A percentile compares a stretch with the other conserved stretches of the same genome.
Conservation (phyloP, 2,113 vertebrate genomes). For the Saguinus midas region DNA sequence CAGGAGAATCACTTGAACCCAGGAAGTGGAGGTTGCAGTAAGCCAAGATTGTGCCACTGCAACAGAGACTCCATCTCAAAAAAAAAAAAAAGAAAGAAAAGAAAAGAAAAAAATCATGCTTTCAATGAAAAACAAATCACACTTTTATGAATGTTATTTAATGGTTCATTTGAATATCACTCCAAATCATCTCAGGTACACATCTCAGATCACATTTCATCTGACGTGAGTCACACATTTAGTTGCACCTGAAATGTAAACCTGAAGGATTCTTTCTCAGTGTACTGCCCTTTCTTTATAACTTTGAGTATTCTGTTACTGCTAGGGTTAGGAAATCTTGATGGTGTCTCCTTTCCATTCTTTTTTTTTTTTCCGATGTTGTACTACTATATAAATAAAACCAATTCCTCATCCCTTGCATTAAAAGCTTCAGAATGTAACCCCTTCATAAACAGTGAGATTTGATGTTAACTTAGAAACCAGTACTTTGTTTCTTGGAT, state of each 20-base stretch:
- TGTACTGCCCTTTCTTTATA: background rate
- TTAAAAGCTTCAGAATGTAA: slow-evolving; percentile 9
- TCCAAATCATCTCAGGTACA: background rate
- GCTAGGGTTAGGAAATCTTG: background rate
- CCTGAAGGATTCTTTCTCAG: slow-evolving; percentile 3
- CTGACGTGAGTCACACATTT: background rate
- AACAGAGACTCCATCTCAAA: no score
- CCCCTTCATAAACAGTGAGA: background rate
- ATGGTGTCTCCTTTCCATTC: background rate
- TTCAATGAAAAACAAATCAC: background rate
- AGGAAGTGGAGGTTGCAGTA: no score
- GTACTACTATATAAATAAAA: background rate
- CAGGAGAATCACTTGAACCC: no score
- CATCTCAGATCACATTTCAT: background rate
- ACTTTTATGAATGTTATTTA: slow-evolving; percentile 2
- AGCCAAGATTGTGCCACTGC: no score
- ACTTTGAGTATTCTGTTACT: background rate
- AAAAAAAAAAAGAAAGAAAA: no score
- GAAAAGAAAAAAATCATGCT: no score
- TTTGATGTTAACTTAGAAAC: slow-evolving; percentile 42
- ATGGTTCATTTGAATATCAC: background rate
- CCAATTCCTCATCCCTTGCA: background rate
- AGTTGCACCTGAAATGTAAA: slow-evolving; percentile 17
- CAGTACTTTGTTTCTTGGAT: slow-evolving; percentile 92
- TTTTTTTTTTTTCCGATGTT: background rate